phyloP scores from a whole-genome alignment of 2,888 invertebrate species.

The Baccha elongata region DNA sequence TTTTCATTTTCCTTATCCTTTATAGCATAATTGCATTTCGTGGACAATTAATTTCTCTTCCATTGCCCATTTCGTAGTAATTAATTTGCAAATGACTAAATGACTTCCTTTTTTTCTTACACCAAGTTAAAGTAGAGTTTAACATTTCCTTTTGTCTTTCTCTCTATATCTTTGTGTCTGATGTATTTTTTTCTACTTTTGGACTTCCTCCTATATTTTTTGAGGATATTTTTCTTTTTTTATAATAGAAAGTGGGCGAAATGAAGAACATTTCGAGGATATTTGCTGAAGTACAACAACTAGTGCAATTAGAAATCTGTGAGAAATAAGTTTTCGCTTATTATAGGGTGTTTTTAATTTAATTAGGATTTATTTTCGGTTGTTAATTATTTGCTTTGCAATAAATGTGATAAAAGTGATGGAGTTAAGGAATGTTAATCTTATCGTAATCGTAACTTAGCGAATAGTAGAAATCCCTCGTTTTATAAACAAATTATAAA shows the following conservation, averaged over 20 bases:
- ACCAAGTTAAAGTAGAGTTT: constrained; percentile 51
- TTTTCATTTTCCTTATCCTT: constrained; percentile 70
- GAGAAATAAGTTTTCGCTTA: constrained; percentile 57
- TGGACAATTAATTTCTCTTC: constrained; percentile 83
- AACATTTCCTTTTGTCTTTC: constrained; percentile 26
- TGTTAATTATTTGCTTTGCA: no score
- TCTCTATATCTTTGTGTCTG: neutral
- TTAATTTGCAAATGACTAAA: constrained; percentile 83
- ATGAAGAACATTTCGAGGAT: constrained; percentile 36
- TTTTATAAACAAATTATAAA: no score
- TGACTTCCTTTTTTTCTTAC: constrained; percentile 79
- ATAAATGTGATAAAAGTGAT: no score
- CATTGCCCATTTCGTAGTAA: constrained; percentile 82
- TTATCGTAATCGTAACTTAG: no score
- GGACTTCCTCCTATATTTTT: constrained; percentile 30
- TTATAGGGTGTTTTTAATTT: no score
- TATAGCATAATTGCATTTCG: constrained; percentile 82
- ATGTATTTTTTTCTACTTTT: neutral
- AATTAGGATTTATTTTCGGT: no score
- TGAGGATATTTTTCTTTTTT: neutral
- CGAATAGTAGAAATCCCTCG: no score
- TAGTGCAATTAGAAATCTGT: constrained; percentile 57
- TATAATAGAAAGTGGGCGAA: constrained; percentile 15
- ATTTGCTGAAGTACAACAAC: constrained; percentile 45
- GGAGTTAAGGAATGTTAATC: no score